Evolutionary conservation across 2,797 vertebrate genomes (phyloP).

Genomic region (Pangasius mekongensis): DNA sequence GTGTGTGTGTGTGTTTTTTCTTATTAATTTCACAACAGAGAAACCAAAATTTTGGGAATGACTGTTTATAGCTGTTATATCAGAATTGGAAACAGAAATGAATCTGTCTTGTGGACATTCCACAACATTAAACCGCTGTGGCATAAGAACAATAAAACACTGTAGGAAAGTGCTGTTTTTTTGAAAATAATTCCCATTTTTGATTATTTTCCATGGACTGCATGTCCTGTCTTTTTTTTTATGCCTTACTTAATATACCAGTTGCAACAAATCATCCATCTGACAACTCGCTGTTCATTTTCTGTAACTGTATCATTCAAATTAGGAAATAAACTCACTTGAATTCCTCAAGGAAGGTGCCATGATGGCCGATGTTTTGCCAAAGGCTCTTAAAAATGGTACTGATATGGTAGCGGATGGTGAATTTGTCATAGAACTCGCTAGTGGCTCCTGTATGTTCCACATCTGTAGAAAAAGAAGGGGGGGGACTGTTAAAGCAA

Average conservation of each 20-base stretch:
- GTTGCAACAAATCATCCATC: neutral
- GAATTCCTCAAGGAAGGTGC: constrained; percentile 98
- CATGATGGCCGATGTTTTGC: constrained; percentile 96
- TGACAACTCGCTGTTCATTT: neutral
- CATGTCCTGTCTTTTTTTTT: neutral
- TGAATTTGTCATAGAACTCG: constrained; percentile 99
- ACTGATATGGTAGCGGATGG: constrained; percentile 98
- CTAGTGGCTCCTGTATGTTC: constrained; percentile 98
- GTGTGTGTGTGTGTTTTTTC: neutral
- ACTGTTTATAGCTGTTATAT: neutral
- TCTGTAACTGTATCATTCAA: neutral
- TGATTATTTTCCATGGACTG: neutral
- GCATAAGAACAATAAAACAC: neutral
- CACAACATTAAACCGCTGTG: neutral
- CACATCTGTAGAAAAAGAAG: constrained; percentile 78
- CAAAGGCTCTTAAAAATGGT: constrained; percentile 99
- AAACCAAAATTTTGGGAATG: neutral
- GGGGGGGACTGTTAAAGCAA: neutral
- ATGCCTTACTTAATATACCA: neutral
- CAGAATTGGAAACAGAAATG: neutral
- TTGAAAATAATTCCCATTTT: neutral
- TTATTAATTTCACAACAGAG: neutral
- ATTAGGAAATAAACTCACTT: constrained; percentile 83
- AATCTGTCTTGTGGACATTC: neutral
- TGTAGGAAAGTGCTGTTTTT: neutral